These are phyloP conservation scores for Cataglyphis hispanica DNA, from an alignment of 1,140 invertebrate species.

Conservation along the genomic window DNA sequence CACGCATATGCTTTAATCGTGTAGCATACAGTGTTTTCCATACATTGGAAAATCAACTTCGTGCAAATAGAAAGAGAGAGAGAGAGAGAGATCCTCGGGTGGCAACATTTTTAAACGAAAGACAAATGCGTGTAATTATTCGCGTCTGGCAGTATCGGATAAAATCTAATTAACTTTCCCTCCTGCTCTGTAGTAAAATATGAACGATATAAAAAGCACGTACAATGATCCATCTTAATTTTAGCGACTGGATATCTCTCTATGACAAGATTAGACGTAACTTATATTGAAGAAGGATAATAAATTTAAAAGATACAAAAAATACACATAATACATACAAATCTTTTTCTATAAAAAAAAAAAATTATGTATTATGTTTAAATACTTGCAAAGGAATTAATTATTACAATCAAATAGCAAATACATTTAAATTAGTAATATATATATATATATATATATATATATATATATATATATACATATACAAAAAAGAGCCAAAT, in stretches of 20 bases:
- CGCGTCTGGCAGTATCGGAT: background rate
- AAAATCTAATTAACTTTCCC: constrained; percentile 14
- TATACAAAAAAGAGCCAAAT: too few species aligned
- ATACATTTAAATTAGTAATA: too few species aligned
- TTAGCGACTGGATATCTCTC: background rate
- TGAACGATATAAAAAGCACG: background rate
- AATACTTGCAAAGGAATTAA: too few species aligned
- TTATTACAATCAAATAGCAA: too few species aligned
- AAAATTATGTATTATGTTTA: too few species aligned
- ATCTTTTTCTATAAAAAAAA: too few species aligned
- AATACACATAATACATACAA: too few species aligned
- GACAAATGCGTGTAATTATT: background rate
- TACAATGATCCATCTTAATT: constrained; percentile 1
- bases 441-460: too few species aligned
- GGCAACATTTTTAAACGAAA: background rate
- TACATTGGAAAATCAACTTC: background rate
- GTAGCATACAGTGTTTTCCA: constrained; percentile 19
- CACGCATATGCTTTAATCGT: background rate
- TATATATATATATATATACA: too few species aligned
- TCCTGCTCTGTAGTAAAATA: background rate
- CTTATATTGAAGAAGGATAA: background rate
- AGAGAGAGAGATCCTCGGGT: background rate
- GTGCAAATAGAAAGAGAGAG: too few species aligned
- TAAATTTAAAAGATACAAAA: too few species aligned
- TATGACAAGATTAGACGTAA: background rate